Conservation (phyloP, 2,797 vertebrate species). For the Mycteria americana region DNA sequence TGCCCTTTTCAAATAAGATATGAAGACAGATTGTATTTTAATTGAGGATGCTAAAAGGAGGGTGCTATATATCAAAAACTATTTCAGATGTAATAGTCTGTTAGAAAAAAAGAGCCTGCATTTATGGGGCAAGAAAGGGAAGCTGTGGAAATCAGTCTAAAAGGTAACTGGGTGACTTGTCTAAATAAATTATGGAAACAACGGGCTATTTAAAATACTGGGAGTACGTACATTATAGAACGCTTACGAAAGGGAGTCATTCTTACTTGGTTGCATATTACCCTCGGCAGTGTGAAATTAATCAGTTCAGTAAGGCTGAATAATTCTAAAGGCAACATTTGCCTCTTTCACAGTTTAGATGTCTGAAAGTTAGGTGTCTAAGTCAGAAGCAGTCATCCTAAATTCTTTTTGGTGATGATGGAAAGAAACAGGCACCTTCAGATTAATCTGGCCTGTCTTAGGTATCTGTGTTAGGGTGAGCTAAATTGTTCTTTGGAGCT, state of each 20-base stretch:
- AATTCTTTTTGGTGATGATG: neutral
- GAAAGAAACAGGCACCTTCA: neutral
- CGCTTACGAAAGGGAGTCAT: accelerated
- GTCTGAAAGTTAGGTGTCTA: neutral
- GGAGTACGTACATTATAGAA: neutral
- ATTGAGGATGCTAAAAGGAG: neutral
- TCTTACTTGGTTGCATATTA: neutral
- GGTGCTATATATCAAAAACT: neutral
- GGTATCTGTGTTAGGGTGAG: neutral
- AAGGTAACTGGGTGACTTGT: neutral
- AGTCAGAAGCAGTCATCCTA: neutral
- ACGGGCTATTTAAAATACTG: neutral
- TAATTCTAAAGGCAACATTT: neutral
- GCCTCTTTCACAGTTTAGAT: neutral
- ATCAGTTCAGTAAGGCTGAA: neutral
- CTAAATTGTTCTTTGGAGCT: neutral
- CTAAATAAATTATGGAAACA: neutral
- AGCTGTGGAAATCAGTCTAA: neutral
- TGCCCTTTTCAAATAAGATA: neutral
- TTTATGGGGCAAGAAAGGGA: neutral
- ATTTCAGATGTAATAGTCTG: neutral
- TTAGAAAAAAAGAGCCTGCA: neutral
- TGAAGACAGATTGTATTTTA: neutral
- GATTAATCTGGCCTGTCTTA: neutral
- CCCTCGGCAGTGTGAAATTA: neutral